Evolutionary conservation across 1,140 invertebrate genomes (phyloP), one percentile per base, ranked within the genome.

Genomic region (Dolichoris vasculosae): DNA sequence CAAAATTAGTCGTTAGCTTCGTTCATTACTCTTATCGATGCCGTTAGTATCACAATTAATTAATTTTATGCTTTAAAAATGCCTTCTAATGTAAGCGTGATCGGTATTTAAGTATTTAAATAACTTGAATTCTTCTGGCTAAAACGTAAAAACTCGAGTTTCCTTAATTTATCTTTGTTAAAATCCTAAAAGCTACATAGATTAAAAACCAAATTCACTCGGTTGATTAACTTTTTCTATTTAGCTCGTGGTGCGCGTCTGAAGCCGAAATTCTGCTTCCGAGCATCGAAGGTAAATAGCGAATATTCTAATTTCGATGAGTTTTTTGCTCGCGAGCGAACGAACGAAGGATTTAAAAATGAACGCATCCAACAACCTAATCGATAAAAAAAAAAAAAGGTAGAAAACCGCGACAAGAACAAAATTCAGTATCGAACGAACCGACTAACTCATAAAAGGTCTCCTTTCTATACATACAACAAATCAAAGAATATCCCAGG

Each of bases 401-500:
- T 0, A 32, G 26, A 48, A 51, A 51, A 76, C 0, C 15, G 43
- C 9, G 40, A n/a, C 3, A 76, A 51, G 38, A 76, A 51, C 3
- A 11, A 11, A 2, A 76, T 32, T n/a, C 75, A 48, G 1, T 30
- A 17, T 51, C 11, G 13, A 51, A 51, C 0, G 32, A 59, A 11
- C 6, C 32, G n/a, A 51, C n/a, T 55, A 46, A 82, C 64, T 71
- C 20, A n/a, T 51, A 64, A 71, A 71, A 82, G 30, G 23, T 55
- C 48, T 55, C 13, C 26, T 17, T 64, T 46, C 55, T 64, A 43
- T 76, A 32, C 20, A 9, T 46, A 26, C 26, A 75, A 59, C 82
- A 85, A 85, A 80, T 85, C 77, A 63, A 73, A 80, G 64, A 84
- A 80, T 84, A 75, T 32, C 20, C 30, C 63, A 30, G 6, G 30